Evolutionary conservation across 2,888 invertebrate species (phyloP).

Genomic region (Agrochola litura): DNA sequence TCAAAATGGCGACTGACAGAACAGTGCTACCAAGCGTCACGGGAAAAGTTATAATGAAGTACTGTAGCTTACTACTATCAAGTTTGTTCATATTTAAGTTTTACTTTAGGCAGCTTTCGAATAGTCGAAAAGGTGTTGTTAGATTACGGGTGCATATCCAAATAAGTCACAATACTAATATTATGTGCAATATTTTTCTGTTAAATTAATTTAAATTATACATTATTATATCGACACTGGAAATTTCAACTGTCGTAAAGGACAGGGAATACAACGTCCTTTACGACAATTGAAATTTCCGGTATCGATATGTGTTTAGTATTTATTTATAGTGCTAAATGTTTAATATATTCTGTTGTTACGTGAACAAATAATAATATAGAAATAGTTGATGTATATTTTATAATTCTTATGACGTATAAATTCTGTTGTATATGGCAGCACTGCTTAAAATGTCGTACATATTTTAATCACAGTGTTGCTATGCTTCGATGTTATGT

Average conservation of each 20-base stretch:
- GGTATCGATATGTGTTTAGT: too few species aligned
- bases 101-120: neutral
- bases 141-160: neutral
- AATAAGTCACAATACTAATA: slow-evolving; percentile 20
- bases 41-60: too few species aligned
- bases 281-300: too few species aligned
- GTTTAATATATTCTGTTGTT: slow-evolving; percentile 23
- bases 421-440: slow-evolving; percentile 1
- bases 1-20: too few species aligned
- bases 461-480: slow-evolving; percentile 24
- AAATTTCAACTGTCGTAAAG: too few species aligned
- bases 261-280: too few species aligned
- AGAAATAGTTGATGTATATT: slow-evolving; percentile 11
- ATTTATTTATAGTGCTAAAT: slow-evolving; percentile 15
- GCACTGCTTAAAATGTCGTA: slow-evolving; percentile 9
- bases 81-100: neutral
- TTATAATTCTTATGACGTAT: neutral
- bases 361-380: slow-evolving; percentile 12
- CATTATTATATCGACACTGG: too few species aligned
- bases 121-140: neutral
- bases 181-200: slow-evolving; percentile 47
- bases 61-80: neutral
- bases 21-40: too few species aligned
- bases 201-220: slow-evolving; percentile 14
- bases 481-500: slow-evolving; percentile 7